Percentiles rank a stretch among this genome's conserved stretches.
Evolutionary conservation across 2,113 vertebrate genomes (phyloP).

Genomic region (Dicaeum eximium): DNA sequence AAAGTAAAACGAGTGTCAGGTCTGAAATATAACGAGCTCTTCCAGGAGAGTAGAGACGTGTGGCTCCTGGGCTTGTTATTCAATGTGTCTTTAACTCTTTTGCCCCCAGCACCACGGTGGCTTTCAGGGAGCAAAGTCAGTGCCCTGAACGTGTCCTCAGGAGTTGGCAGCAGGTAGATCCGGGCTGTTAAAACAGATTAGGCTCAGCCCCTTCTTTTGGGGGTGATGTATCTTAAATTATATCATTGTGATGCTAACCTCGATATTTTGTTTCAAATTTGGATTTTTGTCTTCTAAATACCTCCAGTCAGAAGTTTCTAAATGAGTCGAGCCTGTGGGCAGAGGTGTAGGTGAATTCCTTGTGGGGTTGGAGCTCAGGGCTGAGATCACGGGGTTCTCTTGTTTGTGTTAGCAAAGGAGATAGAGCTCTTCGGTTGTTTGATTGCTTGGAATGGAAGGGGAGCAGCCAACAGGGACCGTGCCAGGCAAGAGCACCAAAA

Average conservation of each 20-base stretch:
- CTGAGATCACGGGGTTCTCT: conserved; percentile 38
- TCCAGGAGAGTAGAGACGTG: background rate
- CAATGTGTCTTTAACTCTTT: conserved; percentile 35
- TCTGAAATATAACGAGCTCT: background rate
- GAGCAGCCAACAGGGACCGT: conserved; percentile 63
- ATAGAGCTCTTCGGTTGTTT: conserved; percentile 22
- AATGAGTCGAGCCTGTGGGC: background rate
- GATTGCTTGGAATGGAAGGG: conserved; percentile 30
- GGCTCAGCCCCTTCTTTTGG: background rate
- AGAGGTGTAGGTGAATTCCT: background rate
- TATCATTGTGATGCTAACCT: background rate
- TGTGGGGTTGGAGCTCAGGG: background rate
- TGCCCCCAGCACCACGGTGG: background rate
- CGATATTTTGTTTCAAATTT: background rate
- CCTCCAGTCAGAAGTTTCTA: background rate
- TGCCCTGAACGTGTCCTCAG: background rate
- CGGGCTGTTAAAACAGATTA: background rate
- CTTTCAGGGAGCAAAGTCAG: background rate
- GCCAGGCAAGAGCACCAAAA: conserved; percentile 82
- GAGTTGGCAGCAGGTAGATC: background rate
- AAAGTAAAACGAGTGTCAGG: background rate
- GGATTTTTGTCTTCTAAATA: background rate
- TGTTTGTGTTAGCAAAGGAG: conserved; percentile 50
- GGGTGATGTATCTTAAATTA: background rate
- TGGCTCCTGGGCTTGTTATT: background rate